Base-by-base conservation (phyloP, 2,113 vertebrate genomes). In the Cyprinodon brontotheroides region DNA sequence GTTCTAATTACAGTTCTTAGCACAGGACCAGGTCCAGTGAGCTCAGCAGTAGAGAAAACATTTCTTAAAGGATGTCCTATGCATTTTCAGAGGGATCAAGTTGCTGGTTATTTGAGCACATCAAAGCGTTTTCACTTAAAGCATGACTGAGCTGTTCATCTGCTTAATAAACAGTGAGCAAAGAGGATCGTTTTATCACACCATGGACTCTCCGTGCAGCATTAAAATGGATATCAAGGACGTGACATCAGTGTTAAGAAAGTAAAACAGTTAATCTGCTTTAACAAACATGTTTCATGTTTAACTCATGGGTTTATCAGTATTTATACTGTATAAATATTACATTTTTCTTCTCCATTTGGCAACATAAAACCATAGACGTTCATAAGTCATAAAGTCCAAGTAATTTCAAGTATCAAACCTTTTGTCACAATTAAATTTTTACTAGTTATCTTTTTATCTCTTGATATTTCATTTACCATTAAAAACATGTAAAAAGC, bases 1-100 rank as follows among this genome's bases (percentile, higher is more conserved):
- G 11, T 76, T 79, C 92, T 93, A 88, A 94, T 93, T 90, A 92
- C 80, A 0, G 57, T 72, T 72, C 81, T 82, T 72, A 72, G 78
- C 75, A 80, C 61, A 75, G 80, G 65, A 22, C 79, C 45, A 48
- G 14, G 79, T 63, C 61, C 76, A 77, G 89, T 77, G 79, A 90
- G 86, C 87, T 91, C 84, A 86, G 80, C 82, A 66, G 89, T 75
- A 89, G 85, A 75, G 74, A 90, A 90, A 91, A 91, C 84, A 86
- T 77, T 77, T 81, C 75, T 75, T 83, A 78, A 83, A 88, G 87
- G 79, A 87, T 85, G 75, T 80, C 68, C 75, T 47, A 1, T 81
- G 47, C 39, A 48, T 87, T 86, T 88, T 80, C 82, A 84, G 76
- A 75, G 22, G 57, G 70, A 89, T 82, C 67, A 74, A 40, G 65